Evolutionary conservation across 1,140 invertebrate genomes (phyloP), one percentile per base, ranked within the genome.

Genomic region (Lanistes nyassanus): DNA sequence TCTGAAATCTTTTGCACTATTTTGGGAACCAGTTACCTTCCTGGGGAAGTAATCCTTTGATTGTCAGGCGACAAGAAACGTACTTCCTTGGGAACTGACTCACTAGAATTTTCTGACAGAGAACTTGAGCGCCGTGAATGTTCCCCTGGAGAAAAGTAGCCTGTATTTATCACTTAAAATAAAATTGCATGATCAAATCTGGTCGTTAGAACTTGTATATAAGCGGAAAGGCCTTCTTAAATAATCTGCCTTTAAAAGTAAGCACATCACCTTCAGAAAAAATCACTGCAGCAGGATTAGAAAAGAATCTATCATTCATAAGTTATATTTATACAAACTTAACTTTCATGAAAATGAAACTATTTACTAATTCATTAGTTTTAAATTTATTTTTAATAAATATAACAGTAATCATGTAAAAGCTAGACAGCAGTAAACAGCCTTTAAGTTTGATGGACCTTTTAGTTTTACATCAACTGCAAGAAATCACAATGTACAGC

Each of bases 51-150:
- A 34, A 53, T 62, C 21, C 74, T 66, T 19, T 65, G 51, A 13
- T 42, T 72, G 26, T 81, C 79, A 23, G 74, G 71, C 23, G 77
- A 79, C 29, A 82, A 67, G 67, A 82, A 82, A 31, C 67, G 74
- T 6, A 79, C 78, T 68, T 82, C 81, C 69, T 78, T 79, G 21
- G 78, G 69, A 34, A 53, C 60, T n/a, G 82, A 83, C 47, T 83
- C 82, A 68, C 62, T 76, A 13, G 82, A 83, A 36, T 81, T 79
- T 42, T 74, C 79, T 31, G 82, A 83, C 65, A 81, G 56, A 36
- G 82, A 81, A 64, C 80, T 81, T 11, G 82, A 83, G 23, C 75
- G 68, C 21, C 76, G 76, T 70, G 70, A 76, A 42, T 76, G 53
- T 21, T 76, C 67, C 19, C 76, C n/a, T n/a, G n/a, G n/a, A n/a